Percentiles rank a stretch among this genome's conserved stretches.
These are phyloP conservation scores for Lytechinus pictus DNA, from an alignment of 35 echinoderm and acorn worm species.

Conservation along the genomic window DNA sequence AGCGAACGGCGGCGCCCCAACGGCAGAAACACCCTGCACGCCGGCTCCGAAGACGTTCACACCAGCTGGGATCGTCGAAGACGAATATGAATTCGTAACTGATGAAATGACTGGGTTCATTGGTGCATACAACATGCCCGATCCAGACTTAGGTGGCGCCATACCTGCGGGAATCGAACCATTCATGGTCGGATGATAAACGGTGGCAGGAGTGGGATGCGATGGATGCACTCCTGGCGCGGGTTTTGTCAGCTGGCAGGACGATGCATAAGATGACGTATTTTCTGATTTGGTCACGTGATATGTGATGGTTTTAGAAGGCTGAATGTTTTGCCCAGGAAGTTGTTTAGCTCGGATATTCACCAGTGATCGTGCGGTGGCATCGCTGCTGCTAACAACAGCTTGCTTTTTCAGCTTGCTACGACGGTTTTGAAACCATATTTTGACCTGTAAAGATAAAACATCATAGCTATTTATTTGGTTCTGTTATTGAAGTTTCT, in stretches of 20 bases:
- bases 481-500: too few relatives aligned
- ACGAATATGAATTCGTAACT: background rate
- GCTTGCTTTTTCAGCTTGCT: slow-evolving; percentile 36
- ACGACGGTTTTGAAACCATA: slow-evolving; percentile 49
- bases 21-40: background rate
- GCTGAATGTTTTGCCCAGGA: background rate
- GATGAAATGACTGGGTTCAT: background rate
- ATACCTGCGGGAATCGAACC: background rate
- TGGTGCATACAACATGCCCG: background rate
- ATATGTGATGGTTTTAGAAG: background rate
- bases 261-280: background rate
- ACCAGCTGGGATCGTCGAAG: background rate
- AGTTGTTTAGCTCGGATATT: background rate
- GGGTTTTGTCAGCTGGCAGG: background rate
- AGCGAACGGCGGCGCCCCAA: background rate
- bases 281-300: background rate
- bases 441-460: background rate
- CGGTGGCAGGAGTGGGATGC: background rate
- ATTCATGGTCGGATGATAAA: background rate
- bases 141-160: background rate
- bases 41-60: background rate
- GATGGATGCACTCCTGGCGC: background rate
- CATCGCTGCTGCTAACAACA: slow-evolving; percentile 20
- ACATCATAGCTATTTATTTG: background rate
- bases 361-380: background rate